Evolutionary conservation across 2,888 invertebrate genomes (phyloP).

Genomic region (Hypselothyrea guttata): DNA sequence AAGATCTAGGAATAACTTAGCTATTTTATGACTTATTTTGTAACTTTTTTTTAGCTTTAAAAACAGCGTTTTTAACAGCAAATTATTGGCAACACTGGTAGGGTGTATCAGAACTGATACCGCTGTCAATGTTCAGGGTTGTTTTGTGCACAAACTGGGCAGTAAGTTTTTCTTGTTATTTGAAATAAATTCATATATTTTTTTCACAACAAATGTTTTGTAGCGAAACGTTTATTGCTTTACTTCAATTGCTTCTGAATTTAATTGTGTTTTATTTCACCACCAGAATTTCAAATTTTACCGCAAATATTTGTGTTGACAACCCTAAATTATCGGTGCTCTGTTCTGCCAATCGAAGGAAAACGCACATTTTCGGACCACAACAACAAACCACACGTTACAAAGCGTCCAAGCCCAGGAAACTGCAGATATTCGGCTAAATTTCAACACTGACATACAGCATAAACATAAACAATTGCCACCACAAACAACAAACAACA

Average conservation of each 20-base stretch:
- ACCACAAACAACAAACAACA: neutral
- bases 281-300: conserved; percentile 37
- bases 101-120: neutral
- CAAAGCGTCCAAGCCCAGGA: neutral
- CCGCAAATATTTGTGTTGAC: conserved; percentile 47
- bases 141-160: conserved; percentile 16
- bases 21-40: too few species aligned
- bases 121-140: conserved; percentile 1
- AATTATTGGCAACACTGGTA: too few species aligned
- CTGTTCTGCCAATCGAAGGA: conserved; percentile 54
- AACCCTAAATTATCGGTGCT: conserved; percentile 64
- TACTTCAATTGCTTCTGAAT: conserved; percentile 28
- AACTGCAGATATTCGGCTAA: conserved; percentile 1
- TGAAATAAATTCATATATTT: conserved; percentile 21
- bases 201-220: conserved; percentile 21
- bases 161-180: conserved; percentile 13
- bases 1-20: too few species aligned
- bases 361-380: conserved; percentile 65
- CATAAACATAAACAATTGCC: neutral
- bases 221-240: conserved; percentile 24
- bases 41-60: too few species aligned
- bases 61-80: too few species aligned
- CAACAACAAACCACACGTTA: conserved; percentile 9
- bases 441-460: conserved; percentile 4
- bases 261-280: conserved; percentile 23